A percentile compares a stretch with the other conserved stretches of the same genome.
These are phyloP conservation scores for Lacanobia oleracea DNA, from an alignment of 2,888 invertebrate genomes.

Conservation along the genomic window DNA sequence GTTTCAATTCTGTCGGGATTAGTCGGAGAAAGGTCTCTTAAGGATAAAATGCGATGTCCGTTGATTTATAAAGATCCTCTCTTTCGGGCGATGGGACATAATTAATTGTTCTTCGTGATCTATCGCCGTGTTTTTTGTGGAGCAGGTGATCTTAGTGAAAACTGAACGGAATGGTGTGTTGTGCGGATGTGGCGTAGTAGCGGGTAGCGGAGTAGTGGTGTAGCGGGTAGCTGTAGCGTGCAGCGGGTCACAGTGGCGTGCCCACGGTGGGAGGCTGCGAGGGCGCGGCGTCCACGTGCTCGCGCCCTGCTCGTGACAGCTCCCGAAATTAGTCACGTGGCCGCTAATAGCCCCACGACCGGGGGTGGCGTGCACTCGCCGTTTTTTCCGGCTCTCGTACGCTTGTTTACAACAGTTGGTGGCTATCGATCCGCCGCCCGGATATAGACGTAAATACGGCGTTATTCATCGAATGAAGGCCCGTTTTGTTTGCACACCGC, in stretches of 20 bases:
- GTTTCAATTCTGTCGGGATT: slow-evolving; percentile 89
- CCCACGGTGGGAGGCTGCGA: slow-evolving; percentile 46
- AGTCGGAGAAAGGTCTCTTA: slow-evolving; percentile 87
- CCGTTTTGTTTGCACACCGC: slow-evolving; percentile 75
- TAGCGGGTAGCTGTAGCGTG: slow-evolving; percentile 55
- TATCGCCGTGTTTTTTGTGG: slow-evolving; percentile 75
- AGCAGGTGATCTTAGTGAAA: slow-evolving; percentile 72
- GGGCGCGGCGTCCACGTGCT: slow-evolving; percentile 79
- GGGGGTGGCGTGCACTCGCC: slow-evolving; percentile 80
- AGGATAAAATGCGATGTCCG: slow-evolving; percentile 86
- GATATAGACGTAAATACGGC: slow-evolving; percentile 83
- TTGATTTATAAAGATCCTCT: slow-evolving; percentile 88
- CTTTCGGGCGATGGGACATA: slow-evolving; percentile 81
- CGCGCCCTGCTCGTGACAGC: slow-evolving; percentile 86
- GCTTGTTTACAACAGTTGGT: slow-evolving; percentile 89
- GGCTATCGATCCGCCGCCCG: slow-evolving; percentile 87
- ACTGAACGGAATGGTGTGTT: slow-evolving; percentile 49
- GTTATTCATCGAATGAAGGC: slow-evolving; percentile 82
- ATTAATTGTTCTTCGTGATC: slow-evolving; percentile 84
- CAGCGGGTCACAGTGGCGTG: slow-evolving; percentile 30
- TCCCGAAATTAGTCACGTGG: slow-evolving; percentile 90
- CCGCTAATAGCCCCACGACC: slow-evolving; percentile 85
- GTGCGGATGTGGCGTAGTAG: slow-evolving; percentile 33
- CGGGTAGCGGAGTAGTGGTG: slow-evolving; percentile 1
- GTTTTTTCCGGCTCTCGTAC: slow-evolving; percentile 83